These are phyloP conservation scores for Zaprionus africanus DNA, from an alignment of 1,140 invertebrate genomes.

Conservation along the genomic window DNA sequence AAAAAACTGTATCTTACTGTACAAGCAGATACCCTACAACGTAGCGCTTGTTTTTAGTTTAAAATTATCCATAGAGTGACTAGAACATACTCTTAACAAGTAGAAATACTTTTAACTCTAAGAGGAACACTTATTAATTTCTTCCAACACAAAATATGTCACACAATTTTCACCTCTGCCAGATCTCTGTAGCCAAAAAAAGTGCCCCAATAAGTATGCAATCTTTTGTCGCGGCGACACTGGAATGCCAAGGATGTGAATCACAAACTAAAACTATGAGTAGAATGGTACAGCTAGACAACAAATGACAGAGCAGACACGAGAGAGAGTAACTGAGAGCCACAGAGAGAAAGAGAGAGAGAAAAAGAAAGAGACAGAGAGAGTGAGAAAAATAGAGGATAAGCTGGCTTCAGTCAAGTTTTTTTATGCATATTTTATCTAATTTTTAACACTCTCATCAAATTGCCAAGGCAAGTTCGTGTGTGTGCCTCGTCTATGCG, in stretches of 20 bases:
- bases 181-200: neutral
- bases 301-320: too few relatives aligned
- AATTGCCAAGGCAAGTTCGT: conserved; percentile 30
- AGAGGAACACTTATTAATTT: too few relatives aligned
- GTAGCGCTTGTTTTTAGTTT: too few relatives aligned
- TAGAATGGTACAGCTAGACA: neutral
- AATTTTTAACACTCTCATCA: conserved; percentile 57
- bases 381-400: neutral
- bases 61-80: too few relatives aligned
- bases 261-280: conserved; percentile 13
- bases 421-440: conserved; percentile 57
- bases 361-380: neutral
- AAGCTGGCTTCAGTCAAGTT: conserved; percentile 10
- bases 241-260: conserved; percentile 9
- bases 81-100: neutral
- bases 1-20: neutral
- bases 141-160: too few relatives aligned
- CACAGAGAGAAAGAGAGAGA: neutral
- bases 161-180: too few relatives aligned
- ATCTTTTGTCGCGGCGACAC: neutral
- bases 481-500: neutral
- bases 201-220: neutral
- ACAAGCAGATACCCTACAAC: too few relatives aligned
- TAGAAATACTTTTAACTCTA: too few relatives aligned
- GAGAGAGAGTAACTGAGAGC: too few relatives aligned